phyloP scores from a whole-genome alignment of 2,113 vertebrate genomes.

The Haliaeetus leucogaster region DNA sequence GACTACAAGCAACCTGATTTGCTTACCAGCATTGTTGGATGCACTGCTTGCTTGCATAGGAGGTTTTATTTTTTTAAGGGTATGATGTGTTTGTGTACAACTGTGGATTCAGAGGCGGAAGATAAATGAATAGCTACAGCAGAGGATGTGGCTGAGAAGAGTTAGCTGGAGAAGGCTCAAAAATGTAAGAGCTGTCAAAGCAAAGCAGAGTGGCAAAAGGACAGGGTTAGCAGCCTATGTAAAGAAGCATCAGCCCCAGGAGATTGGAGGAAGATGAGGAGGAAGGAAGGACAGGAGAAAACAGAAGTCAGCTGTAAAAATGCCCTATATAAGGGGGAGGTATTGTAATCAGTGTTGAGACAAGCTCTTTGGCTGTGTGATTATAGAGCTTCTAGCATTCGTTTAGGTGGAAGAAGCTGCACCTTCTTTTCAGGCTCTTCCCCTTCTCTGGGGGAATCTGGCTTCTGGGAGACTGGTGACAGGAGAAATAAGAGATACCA shows the following conservation, averaged over 20 bases:
- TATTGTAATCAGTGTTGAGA: neutral
- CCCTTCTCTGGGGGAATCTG: neutral
- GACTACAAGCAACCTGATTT: neutral
- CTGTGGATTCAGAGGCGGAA: neutral
- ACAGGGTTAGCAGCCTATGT: neutral
- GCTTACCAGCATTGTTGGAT: neutral
- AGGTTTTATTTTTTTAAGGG: neutral
- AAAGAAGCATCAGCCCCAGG: neutral
- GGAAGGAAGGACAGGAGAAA: neutral
- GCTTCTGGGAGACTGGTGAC: neutral
- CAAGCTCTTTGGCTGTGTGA: neutral
- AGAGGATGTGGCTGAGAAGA: neutral
- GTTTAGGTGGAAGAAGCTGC: neutral
- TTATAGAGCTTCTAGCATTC: neutral
- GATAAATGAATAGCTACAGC: neutral
- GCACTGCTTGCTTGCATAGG: neutral
- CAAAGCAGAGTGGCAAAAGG: neutral
- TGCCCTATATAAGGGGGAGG: neutral
- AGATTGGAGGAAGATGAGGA: neutral
- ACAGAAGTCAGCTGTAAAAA: neutral
- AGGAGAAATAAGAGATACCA: neutral
- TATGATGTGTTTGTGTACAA: neutral
- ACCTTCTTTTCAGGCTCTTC: neutral
- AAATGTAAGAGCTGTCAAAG: neutral
- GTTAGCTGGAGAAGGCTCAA: neutral